Evolutionary conservation across 2,797 vertebrate species (phyloP).

Genomic region (Karalla daura): DNA sequence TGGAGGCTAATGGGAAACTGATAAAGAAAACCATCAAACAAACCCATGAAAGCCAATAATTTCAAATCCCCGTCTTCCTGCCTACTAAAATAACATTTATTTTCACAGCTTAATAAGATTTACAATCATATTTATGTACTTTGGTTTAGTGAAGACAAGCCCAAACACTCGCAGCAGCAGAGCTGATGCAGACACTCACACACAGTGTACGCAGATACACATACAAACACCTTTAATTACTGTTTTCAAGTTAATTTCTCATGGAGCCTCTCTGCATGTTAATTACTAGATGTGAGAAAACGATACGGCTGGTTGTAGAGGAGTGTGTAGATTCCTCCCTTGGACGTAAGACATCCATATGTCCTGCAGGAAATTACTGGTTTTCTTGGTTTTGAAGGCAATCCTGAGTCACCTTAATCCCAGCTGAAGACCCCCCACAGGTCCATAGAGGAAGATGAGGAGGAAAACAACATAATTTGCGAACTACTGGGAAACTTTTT

Average conservation of each 20-base stretch:
- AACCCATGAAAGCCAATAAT: not conserved
- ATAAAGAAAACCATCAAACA: not conserved
- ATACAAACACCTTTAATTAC: conserved; percentile 59
- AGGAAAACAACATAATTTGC: not conserved
- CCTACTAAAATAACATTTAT: not conserved
- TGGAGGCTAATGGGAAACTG: no score
- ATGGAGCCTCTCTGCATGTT: conserved; percentile 52
- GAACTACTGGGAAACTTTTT: no score
- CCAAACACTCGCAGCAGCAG: conserved; percentile 9
- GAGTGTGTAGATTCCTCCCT: not conserved
- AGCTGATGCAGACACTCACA: conserved; percentile 4
- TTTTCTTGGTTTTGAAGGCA: not conserved
- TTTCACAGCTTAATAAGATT: conserved; percentile 22
- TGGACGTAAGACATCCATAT: not conserved
- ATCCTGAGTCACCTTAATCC: not conserved
- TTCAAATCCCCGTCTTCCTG: not conserved
- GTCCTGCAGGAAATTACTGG: not conserved
- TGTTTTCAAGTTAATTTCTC: conserved; percentile 64
- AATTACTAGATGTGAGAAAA: conserved; percentile 56
- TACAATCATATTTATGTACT: conserved; percentile 9
- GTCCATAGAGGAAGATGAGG: no score
- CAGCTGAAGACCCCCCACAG: not conserved
- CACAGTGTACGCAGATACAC: conserved; percentile 14
- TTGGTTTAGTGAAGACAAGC: conserved; percentile 29
- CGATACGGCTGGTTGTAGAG: not conserved